phyloP scores from a whole-genome alignment of 2,888 invertebrate genomes.

The Cephus pygmeus region DNA sequence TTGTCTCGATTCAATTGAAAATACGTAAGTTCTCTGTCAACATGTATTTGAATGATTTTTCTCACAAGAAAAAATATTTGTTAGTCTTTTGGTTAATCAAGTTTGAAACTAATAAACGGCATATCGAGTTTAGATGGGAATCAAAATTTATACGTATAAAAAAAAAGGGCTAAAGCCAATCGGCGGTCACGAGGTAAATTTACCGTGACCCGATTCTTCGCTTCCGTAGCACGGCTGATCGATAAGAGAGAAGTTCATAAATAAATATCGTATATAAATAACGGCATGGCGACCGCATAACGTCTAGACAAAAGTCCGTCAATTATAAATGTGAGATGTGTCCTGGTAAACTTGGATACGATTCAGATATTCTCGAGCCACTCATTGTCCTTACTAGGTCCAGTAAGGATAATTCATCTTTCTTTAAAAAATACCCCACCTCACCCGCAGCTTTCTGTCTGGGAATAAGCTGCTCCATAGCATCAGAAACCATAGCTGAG shows the following conservation, averaged over 20 bases:
- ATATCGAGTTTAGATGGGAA: neutral
- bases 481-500: neutral
- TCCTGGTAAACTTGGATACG: neutral
- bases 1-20: neutral
- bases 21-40: neutral
- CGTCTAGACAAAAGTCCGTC: neutral
- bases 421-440: neutral
- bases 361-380: neutral
- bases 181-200: conserved; percentile 12
- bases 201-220: conserved; percentile 29
- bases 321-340: neutral
- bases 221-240: conserved; percentile 24
- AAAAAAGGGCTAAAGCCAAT: neutral
- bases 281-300: neutral
- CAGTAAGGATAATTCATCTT: neutral
- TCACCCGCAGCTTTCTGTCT: neutral
- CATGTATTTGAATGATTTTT: neutral
- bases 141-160: neutral
- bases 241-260: conserved; percentile 30
- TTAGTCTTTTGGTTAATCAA: neutral
- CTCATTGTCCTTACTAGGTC: neutral
- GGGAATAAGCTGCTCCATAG: neutral
- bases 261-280: conserved; percentile 9
- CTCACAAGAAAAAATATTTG: no score
- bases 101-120: neutral